Conservation (phyloP, 2,113 vertebrate species). For the Pterophyllum scalare region DNA sequence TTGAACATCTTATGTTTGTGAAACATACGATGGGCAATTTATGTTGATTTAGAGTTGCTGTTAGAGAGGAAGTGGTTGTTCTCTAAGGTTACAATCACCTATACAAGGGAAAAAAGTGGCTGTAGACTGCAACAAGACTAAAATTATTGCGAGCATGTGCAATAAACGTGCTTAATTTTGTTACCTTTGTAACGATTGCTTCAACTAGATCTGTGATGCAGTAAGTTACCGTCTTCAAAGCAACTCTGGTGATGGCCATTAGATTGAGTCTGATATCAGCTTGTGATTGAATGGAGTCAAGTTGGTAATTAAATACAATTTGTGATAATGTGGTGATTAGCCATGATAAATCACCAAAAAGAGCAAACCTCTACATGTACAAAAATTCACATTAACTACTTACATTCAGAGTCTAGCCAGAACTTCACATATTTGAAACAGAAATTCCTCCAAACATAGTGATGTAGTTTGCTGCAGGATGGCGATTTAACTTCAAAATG, state of each 20-base stretch:
- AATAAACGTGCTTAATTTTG: neutral
- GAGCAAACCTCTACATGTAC: neutral
- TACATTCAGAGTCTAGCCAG: neutral
- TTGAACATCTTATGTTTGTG: neutral
- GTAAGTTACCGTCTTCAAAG: neutral
- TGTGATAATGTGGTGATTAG: neutral
- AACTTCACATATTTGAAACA: neutral
- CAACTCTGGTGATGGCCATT: neutral
- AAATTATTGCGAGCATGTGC: neutral
- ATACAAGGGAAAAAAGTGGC: neutral
- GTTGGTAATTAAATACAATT: neutral
- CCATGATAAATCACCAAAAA: neutral
- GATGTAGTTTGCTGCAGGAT: neutral
- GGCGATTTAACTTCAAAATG: neutral
- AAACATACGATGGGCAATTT: neutral
- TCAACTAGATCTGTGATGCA: neutral
- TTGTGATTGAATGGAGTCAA: neutral
- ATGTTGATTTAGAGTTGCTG: no score
- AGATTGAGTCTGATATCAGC: no score
- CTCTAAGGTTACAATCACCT: neutral
- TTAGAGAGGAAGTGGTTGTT: neutral
- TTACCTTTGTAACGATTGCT: neutral
- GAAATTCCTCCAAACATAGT: neutral
- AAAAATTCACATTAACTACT: neutral
- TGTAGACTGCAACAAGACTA: neutral